These are phyloP conservation scores for Peromyscus nudipes DNA, from an alignment of 2,797 vertebrate species.

Conservation along the genomic window DNA sequence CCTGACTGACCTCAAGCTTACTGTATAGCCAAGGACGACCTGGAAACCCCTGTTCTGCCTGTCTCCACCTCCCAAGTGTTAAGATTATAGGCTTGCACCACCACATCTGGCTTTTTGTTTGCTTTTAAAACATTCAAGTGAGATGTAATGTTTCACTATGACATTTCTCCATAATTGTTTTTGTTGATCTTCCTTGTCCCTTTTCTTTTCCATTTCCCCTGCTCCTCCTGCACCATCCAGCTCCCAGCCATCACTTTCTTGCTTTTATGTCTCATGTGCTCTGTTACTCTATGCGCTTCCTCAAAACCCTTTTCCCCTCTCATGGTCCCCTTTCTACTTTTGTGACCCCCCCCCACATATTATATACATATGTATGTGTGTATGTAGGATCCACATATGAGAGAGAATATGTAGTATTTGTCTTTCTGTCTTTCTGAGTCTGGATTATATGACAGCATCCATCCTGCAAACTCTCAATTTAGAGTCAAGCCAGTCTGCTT, in stretches of 20 bases:
- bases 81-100: neutral
- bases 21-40: neutral
- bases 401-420: neutral
- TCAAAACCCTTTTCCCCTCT: neutral
- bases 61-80: neutral
- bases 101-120: neutral
- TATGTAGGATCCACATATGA: neutral
- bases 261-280: neutral
- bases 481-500: neutral
- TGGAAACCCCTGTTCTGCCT: neutral
- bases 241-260: neutral
- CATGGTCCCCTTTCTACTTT: too few relatives aligned
- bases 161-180: neutral
- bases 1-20: neutral
- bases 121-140: neutral
- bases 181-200: neutral
- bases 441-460: neutral
- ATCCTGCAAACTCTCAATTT: neutral
- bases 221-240: neutral
- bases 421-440: neutral
- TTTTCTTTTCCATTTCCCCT: neutral
- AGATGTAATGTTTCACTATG: neutral
- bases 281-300: neutral
- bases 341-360: too few relatives aligned
- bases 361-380: neutral